Evolutionary conservation across 1,140 invertebrate genomes (phyloP).

Genomic region (Drosophila melanica): DNA sequence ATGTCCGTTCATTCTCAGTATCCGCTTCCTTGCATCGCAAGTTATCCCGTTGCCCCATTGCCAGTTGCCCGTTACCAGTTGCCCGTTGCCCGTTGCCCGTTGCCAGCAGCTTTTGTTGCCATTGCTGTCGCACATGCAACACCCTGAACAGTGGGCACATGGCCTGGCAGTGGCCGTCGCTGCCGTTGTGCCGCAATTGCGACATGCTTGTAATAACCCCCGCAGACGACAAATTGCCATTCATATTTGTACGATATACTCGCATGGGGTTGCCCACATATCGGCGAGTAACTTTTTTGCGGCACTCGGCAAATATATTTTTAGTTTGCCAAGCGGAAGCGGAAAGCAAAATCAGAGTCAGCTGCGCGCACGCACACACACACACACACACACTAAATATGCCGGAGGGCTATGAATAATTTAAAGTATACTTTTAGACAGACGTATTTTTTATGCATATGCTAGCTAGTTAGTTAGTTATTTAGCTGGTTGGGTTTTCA

Average conservation of each 20-base stretch:
- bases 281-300: slow-evolving; percentile 48
- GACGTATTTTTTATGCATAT: slow-evolving; percentile 50
- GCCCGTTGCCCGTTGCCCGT: slow-evolving; percentile 14
- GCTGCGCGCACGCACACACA: slow-evolving; percentile 27
- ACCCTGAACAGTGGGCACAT: slow-evolving; percentile 18
- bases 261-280: slow-evolving; percentile 40
- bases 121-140: slow-evolving; percentile 14
- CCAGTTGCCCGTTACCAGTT: neutral
- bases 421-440: slow-evolving; percentile 59
- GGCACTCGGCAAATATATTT: slow-evolving; percentile 59
- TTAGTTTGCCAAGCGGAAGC: slow-evolving; percentile 54
- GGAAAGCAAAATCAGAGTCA: slow-evolving; percentile 75
- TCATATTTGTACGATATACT: slow-evolving; percentile 57
- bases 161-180: slow-evolving; percentile 42
- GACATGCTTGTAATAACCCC: slow-evolving; percentile 72
- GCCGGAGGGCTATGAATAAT: slow-evolving; percentile 61
- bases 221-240: slow-evolving; percentile 78
- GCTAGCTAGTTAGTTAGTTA: slow-evolving; percentile 17
- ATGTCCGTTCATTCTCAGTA: slow-evolving; percentile 72
- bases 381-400: neutral
- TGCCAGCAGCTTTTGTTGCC: slow-evolving; percentile 35
- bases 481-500: neutral
- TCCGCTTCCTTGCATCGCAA: slow-evolving; percentile 65
- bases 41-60: slow-evolving; percentile 15
- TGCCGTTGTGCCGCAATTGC: slow-evolving; percentile 57